Conservation (phyloP, 2,888 invertebrate genomes). For the Chalcis sispes region DNA sequence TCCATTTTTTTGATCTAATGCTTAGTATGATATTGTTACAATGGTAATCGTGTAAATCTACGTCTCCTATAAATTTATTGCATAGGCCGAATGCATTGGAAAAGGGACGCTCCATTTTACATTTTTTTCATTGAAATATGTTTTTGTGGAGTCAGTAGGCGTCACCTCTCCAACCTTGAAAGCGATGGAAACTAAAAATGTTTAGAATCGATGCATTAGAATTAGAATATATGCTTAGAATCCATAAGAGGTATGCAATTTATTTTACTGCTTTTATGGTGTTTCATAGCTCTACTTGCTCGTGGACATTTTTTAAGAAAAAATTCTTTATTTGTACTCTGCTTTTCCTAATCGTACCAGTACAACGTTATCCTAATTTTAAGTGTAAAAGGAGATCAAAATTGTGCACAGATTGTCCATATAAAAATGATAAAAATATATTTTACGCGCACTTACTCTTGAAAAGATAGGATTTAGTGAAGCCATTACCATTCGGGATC, state of each 20-base stretch:
- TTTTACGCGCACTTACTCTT: no score
- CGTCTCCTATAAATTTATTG: constrained; percentile 30
- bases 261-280: no score
- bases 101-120: constrained; percentile 1
- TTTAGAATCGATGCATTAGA: no score
- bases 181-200: no score
- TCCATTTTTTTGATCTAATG: no score
- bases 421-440: no score
- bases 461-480: constrained; percentile 55
- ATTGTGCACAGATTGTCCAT: constrained; percentile 54
- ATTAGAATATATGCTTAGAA: no score
- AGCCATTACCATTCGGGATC: constrained; percentile 53
- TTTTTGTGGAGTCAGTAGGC: not conserved
- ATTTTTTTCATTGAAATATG: constrained; percentile 5
- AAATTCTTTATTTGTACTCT: not conserved
- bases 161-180: constrained; percentile 6
- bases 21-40: constrained; percentile 38
- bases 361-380: constrained; percentile 40
- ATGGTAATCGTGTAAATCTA: no score
- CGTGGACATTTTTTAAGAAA: no score
- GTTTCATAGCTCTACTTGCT: no score
- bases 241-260: no score
- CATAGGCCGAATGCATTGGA: constrained; percentile 19
- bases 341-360: constrained; percentile 4
- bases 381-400: constrained; percentile 56